Evolutionary conservation across 1,140 invertebrate genomes (phyloP).

Genomic region (Temnothorax curvispinosus): DNA sequence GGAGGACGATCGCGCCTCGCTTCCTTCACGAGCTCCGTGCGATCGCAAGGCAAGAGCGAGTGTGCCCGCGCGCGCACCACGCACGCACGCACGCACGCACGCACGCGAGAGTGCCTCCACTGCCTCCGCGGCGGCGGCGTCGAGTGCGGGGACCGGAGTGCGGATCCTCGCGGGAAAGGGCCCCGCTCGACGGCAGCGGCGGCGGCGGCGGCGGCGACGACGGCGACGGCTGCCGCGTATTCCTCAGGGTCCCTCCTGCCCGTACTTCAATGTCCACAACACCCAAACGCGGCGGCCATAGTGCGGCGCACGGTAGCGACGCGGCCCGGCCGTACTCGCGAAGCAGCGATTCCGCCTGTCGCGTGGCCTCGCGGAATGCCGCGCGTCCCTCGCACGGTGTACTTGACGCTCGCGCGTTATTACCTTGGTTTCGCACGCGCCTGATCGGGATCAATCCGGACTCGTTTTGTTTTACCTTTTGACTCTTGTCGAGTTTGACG

Average conservation of each 20-base stretch:
- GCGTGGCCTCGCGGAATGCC: too few species aligned
- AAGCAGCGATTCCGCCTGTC: background rate
- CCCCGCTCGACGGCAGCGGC: background rate
- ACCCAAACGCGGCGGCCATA: constrained; percentile 79
- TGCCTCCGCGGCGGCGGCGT: too few species aligned
- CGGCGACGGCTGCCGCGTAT: background rate
- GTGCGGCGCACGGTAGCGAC: constrained; percentile 40
- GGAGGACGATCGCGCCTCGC: background rate
- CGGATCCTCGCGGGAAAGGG: background rate
- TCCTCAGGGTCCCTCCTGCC: background rate
- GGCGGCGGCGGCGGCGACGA: background rate
- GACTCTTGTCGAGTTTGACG: background rate
- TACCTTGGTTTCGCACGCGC: too few species aligned
- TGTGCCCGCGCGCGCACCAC: too few species aligned
- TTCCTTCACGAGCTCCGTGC: background rate
- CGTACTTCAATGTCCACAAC: constrained; percentile 79
- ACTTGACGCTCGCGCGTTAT: too few species aligned
- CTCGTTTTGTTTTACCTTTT: too few species aligned
- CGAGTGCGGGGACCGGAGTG: background rate
- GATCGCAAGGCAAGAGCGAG: background rate
- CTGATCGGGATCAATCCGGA: too few species aligned
- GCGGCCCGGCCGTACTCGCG: background rate
- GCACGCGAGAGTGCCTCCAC: background rate
- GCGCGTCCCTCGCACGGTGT: too few species aligned
- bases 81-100: background rate